Conservation (phyloP, 2,113 vertebrate genomes). For the Castor canadensis region DNA sequence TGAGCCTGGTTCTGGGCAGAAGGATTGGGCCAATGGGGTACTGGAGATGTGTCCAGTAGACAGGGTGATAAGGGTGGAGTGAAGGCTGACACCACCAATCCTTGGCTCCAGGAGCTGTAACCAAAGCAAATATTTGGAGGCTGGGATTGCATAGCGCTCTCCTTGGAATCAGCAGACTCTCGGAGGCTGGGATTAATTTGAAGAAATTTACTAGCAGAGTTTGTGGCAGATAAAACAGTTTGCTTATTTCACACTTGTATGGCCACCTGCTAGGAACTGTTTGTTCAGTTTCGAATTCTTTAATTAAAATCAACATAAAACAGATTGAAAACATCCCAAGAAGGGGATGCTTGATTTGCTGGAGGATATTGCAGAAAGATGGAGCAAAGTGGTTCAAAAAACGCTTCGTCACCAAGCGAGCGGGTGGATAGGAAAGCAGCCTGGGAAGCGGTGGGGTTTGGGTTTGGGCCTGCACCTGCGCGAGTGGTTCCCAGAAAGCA, state of each 20-base stretch:
- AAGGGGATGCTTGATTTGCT: slow-evolving; percentile 87
- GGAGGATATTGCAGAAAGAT: slow-evolving; percentile 85
- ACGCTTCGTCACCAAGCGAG: background rate
- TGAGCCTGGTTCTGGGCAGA: background rate
- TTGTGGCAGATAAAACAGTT: slow-evolving; percentile 88
- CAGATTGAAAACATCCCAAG: slow-evolving; percentile 91
- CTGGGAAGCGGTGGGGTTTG: fast-evolving
- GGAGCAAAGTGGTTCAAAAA: slow-evolving; percentile 77
- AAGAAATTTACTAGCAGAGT: slow-evolving; percentile 86
- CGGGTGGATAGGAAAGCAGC: background rate
- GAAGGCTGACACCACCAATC: background rate
- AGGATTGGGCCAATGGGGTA: no score
- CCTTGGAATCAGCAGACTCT: slow-evolving; percentile 74
- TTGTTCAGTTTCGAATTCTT: slow-evolving; percentile 89
- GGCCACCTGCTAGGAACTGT: slow-evolving; percentile 89
- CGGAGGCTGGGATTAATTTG: slow-evolving; percentile 86
- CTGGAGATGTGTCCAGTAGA: slow-evolving; percentile 5
- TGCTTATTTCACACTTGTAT: slow-evolving; percentile 91
- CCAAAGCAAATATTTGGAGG: slow-evolving; percentile 80
- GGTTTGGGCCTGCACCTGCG: fast-evolving
- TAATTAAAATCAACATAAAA: slow-evolving; percentile 91
- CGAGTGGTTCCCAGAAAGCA: fast-evolving
- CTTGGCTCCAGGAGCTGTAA: slow-evolving; percentile 19
- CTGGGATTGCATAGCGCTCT: slow-evolving; percentile 46
- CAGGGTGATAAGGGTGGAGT: background rate